Conservation (phyloP, 2,797 vertebrate genomes). For the Pteropus rufus region DNA sequence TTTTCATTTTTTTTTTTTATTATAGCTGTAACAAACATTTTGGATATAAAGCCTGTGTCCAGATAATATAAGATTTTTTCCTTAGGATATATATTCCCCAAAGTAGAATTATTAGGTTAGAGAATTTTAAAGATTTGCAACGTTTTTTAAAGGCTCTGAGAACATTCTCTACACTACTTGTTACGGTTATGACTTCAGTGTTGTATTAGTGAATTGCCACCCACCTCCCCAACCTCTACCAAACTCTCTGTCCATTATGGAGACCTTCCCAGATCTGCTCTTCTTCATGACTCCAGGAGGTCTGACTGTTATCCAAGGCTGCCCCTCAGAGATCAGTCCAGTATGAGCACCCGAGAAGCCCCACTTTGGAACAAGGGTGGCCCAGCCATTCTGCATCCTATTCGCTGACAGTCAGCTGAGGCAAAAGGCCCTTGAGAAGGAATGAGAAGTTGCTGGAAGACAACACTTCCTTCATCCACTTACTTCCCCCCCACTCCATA, state of each 20-base stretch:
- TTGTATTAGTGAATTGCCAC: neutral
- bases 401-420: accelerated
- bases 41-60: neutral
- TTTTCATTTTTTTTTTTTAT: neutral
- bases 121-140: neutral
- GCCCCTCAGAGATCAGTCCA: neutral
- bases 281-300: too few relatives aligned
- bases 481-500: constrained; percentile 19
- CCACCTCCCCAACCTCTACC: neutral
- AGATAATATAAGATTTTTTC: neutral
- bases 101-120: neutral
- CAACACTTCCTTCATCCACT: constrained; percentile 19
- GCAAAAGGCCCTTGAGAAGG: neutral
- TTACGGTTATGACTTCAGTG: neutral
- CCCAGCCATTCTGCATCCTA: too few relatives aligned
- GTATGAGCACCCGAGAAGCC: neutral
- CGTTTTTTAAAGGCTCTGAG: neutral
- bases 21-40: neutral
- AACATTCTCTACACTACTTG: neutral
- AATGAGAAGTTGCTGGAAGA: constrained; percentile 47
- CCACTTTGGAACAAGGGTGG: neutral
- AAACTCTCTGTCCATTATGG: neutral
- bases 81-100: neutral
- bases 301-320: neutral
- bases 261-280: neutral